These are phyloP conservation scores for Macrosiphum euphorbiae DNA, from an alignment of 2,888 invertebrate genomes.

Conservation along the genomic window DNA sequence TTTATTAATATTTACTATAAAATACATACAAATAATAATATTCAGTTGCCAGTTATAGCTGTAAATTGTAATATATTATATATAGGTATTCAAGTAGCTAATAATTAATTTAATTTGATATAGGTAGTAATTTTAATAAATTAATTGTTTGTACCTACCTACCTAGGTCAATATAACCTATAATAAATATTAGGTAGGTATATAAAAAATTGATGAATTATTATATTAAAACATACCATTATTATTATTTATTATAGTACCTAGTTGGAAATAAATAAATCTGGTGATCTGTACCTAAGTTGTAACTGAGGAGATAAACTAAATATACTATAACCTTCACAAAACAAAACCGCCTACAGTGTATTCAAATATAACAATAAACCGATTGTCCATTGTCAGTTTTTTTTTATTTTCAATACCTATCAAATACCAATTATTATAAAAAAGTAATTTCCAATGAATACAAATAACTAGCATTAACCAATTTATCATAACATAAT, in stretches of 20 bases:
- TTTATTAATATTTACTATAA: background rate
- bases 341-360: constrained; percentile 1
- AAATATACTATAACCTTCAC: constrained; percentile 22
- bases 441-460: background rate
- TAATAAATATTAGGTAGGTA: background rate
- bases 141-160: background rate
- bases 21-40: background rate
- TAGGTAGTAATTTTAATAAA: background rate
- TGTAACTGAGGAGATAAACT: background rate
- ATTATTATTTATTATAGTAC: background rate
- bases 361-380: background rate
- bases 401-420: background rate
- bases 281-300: background rate
- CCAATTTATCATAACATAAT: background rate
- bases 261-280: background rate
- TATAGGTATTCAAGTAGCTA: background rate
- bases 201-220: background rate
- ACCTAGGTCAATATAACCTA: background rate
- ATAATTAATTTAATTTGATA: background rate
- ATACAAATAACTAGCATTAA: background rate
- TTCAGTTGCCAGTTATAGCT: background rate
- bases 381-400: background rate
- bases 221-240: background rate
- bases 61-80: background rate
- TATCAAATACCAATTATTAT: background rate